These are phyloP conservation scores for Acromyrmex charruanus DNA, from an alignment of 1,140 invertebrate genomes.

Conservation along the genomic window DNA sequence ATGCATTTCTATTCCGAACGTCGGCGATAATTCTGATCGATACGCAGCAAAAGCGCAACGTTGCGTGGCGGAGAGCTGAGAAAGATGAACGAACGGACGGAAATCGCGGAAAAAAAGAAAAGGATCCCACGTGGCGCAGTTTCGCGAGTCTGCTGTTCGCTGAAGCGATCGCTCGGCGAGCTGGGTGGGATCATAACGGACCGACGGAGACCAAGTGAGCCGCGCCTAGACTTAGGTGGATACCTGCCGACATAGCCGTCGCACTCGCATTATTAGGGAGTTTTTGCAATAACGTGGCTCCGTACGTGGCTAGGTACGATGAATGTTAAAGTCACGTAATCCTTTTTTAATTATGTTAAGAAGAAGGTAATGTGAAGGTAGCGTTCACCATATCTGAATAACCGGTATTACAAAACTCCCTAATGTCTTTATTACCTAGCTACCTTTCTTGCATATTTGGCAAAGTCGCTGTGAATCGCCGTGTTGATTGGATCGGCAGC, in stretches of 20 bases:
- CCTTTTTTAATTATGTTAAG: no score
- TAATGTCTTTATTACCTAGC: constrained; percentile 15
- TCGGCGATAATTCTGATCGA: constrained; percentile 10
- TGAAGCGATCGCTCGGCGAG: constrained; percentile 65
- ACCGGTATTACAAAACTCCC: no score
- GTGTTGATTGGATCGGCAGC: constrained; percentile 38
- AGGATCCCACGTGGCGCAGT: neutral
- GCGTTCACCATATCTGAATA: no score
- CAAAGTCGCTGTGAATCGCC: constrained; percentile 25
- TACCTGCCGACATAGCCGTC: constrained; percentile 73
- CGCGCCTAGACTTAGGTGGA: constrained; percentile 81
- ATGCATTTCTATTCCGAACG: no score
- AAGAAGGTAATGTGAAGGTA: no score
- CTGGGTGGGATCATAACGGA: constrained; percentile 80
- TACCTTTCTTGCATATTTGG: constrained; percentile 72
- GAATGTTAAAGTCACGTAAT: no score
- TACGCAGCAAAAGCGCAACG: constrained; percentile 16
- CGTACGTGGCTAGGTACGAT: no score
- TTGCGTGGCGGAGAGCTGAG: neutral
- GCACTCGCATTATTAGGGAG: constrained; percentile 16
- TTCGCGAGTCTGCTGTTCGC: constrained; percentile 69
- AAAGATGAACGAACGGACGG: neutral
- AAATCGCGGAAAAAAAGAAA: neutral
- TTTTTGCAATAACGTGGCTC: no score
- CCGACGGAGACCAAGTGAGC: constrained; percentile 70